A percentile compares a stretch with the other conserved stretches of the same genome.
These are phyloP conservation scores for Sciaenops ocellatus DNA, from an alignment of 2,797 vertebrate genomes.

Conservation along the genomic window DNA sequence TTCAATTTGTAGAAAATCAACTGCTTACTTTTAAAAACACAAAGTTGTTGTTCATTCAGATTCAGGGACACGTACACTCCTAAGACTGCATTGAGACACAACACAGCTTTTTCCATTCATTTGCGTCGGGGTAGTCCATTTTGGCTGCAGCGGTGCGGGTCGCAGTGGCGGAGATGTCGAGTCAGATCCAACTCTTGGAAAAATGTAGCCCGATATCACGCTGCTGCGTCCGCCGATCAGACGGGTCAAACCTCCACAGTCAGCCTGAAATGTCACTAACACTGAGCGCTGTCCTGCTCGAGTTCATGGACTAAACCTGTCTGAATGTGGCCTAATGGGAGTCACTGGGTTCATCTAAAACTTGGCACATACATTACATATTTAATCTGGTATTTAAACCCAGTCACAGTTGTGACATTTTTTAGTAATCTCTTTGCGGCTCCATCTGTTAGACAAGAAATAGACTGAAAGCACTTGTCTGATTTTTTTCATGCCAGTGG, in stretches of 20 bases:
- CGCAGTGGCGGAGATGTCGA: too few relatives aligned
- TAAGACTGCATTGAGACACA: too few relatives aligned
- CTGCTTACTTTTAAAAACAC: background rate
- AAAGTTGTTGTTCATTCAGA: background rate
- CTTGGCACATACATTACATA: background rate
- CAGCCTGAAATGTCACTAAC: too few relatives aligned
- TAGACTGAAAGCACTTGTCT: background rate
- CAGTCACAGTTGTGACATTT: background rate
- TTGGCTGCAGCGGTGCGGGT: too few relatives aligned
- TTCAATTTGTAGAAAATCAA: background rate
- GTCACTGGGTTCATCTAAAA: background rate
- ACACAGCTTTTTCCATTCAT: too few relatives aligned
- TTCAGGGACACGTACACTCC: background rate
- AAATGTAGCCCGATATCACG: too few relatives aligned
- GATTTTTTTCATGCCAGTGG: background rate
- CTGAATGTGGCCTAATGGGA: background rate
- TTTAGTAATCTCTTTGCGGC: background rate
- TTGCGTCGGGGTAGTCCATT: too few relatives aligned
- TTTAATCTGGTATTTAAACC: background rate
- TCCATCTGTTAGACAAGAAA: background rate
- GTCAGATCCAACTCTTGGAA: too few relatives aligned
- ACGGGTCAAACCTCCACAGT: too few relatives aligned
- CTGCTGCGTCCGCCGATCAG: too few relatives aligned
- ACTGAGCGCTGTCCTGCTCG: too few relatives aligned
- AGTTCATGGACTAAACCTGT: too few relatives aligned